Percentiles rank a stretch among this genome's conserved stretches.
phyloP scores from a whole-genome alignment of 2,797 vertebrate species.

The Sebastes minor region DNA sequence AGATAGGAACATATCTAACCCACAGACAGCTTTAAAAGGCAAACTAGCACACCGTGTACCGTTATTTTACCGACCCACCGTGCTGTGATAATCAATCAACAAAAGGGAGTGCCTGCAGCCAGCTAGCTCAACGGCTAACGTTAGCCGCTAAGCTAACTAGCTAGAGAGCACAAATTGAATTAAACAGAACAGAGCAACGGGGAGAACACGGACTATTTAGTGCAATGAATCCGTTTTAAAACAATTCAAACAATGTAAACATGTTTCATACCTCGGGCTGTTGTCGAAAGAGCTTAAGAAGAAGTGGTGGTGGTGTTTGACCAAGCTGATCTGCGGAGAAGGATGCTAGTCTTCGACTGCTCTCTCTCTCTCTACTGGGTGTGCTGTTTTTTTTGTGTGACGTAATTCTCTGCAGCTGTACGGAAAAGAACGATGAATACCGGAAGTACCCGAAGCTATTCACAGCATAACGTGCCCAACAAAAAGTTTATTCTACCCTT shows the following conservation, averaged over 20 bases:
- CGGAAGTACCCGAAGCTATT: conserved; percentile 22
- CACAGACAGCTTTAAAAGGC: too few species aligned
- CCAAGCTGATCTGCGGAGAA: conserved; percentile 37
- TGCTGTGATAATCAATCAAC: not conserved
- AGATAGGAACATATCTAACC: too few species aligned
- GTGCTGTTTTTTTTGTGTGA: conserved; percentile 36
- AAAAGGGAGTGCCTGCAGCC: not conserved
- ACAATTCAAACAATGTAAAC: not conserved
- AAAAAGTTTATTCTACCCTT: not conserved
- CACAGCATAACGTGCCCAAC: too few species aligned
- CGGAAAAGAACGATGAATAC: conserved; percentile 34
- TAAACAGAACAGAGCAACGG: not conserved
- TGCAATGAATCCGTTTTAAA: not conserved
- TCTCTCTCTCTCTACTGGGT: not conserved
- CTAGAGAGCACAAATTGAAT: not conserved
- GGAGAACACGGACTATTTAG: rapidly evolving
- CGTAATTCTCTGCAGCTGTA: conserved; percentile 63
- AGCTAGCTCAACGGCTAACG: not conserved
- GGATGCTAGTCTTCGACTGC: conserved; percentile 17
- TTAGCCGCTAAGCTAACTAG: conserved; percentile 31
- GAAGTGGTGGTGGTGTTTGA: not conserved
- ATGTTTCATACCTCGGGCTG: conserved; percentile 30
- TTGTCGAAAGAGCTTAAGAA: not conserved
- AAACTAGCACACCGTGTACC: too few species aligned
- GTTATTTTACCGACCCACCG: rapidly evolving